phyloP scores from a whole-genome alignment of 2,113 vertebrate species.

The Panthera uncia region DNA sequence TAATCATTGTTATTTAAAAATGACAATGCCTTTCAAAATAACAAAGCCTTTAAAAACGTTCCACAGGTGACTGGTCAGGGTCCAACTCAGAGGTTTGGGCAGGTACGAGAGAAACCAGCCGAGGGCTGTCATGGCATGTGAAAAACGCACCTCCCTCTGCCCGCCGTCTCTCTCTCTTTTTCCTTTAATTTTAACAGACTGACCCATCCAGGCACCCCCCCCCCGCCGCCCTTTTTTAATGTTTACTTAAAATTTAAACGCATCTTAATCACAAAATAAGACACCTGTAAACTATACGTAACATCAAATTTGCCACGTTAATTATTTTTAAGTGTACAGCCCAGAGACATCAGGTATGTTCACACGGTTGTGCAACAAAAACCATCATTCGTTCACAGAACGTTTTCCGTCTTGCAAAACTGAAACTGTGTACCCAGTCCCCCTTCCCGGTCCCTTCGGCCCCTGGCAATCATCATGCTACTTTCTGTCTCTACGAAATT shows the following conservation, averaged over 20 bases:
- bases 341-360: neutral
- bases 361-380: neutral
- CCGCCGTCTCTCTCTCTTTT: neutral
- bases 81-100: neutral
- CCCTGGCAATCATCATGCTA: neutral
- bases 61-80: neutral
- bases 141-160: neutral
- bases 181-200: neutral
- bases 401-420: neutral
- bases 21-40: no score
- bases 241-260: no score
- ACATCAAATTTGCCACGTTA: neutral
- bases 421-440: neutral
- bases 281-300: neutral
- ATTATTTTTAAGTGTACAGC: neutral
- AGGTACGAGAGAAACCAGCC: neutral
- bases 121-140: neutral
- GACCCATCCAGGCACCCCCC: no score
- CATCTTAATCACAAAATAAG: no score
- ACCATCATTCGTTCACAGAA: neutral
- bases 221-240: no score
- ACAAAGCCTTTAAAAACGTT: neutral
- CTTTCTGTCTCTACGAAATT: neutral
- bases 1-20: neutral
- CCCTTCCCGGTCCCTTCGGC: neutral